Evolutionary conservation across 2,113 vertebrate genomes (phyloP).

Genomic region (Fulmarus glacialis): DNA sequence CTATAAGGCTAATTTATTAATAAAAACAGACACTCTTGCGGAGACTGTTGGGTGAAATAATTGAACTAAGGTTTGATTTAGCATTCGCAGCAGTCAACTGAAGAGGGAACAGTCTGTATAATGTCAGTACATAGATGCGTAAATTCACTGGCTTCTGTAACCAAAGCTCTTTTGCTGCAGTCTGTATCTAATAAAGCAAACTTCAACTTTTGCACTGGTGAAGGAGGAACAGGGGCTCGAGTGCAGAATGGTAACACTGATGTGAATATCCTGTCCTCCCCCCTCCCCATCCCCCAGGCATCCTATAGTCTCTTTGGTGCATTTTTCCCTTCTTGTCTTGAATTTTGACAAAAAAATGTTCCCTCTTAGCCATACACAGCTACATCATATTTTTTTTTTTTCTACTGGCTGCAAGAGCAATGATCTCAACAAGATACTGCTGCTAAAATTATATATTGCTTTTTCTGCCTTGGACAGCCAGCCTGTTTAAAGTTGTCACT

Average conservation of each 20-base stretch:
- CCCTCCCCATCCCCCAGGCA: background rate
- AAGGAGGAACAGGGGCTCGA: background rate
- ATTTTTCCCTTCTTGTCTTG: background rate
- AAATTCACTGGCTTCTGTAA: background rate
- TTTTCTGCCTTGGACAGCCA: conserved; percentile 43
- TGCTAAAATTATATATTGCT: conserved; percentile 47
- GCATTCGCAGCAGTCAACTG: background rate
- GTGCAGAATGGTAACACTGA: background rate
- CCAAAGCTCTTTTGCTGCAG: background rate
- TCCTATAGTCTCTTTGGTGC: background rate
- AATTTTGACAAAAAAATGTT: background rate
- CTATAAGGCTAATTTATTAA: conserved; percentile 5
- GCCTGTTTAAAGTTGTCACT: conserved; percentile 35
- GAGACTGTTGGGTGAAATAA: background rate
- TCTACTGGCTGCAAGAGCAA: conserved; percentile 1
- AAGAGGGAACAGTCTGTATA: background rate
- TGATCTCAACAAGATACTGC: conserved; percentile 35
- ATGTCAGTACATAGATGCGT: background rate
- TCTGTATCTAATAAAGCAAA: background rate
- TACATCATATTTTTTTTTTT: background rate
- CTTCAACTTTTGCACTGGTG: background rate
- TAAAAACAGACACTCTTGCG: background rate
- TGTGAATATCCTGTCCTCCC: background rate
- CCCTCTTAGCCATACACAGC: background rate
- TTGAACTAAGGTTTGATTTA: background rate